Percentiles rank a stretch among this genome's conserved stretches.
phyloP scores from a whole-genome alignment of 2,113 vertebrate genomes.

The Ornithorhynchus anatinus region DNA sequence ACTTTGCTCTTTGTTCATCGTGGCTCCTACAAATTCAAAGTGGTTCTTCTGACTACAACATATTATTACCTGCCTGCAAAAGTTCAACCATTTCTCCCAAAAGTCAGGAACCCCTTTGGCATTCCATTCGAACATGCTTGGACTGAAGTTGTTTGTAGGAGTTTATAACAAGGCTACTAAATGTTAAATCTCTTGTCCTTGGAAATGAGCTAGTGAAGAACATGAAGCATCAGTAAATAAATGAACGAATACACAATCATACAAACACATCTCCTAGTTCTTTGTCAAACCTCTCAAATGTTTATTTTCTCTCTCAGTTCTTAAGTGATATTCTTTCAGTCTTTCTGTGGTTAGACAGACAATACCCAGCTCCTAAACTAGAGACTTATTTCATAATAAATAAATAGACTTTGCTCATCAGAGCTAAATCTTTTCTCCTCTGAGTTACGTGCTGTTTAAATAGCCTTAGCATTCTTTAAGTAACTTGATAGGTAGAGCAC shows the following conservation, averaged over 20 bases:
- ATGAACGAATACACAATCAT: slow-evolving; percentile 5
- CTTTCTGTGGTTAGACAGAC: not conserved
- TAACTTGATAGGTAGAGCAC: not conserved
- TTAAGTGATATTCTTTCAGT: not conserved
- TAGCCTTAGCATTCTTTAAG: not conserved
- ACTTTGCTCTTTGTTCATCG: not conserved
- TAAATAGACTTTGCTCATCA: not conserved
- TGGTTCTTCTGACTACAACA: slow-evolving; percentile 3
- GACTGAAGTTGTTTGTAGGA: slow-evolving; percentile 11
- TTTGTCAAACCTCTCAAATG: not conserved
- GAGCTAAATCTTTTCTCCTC: not conserved
- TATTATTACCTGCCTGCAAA: slow-evolving; percentile 17
- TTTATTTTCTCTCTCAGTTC: not conserved
- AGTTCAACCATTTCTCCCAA: not conserved
- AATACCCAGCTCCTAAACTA: not conserved
- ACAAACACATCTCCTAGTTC: not conserved
- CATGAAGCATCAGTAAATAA: slow-evolving; percentile 6
- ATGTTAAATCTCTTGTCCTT: slow-evolving; percentile 11
- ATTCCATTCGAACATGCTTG: slow-evolving; percentile 14
- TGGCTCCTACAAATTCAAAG: not conserved
- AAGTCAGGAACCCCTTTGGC: not conserved
- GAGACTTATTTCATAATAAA: not conserved
- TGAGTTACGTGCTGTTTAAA: not conserved
- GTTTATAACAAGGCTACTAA: slow-evolving; percentile 16
- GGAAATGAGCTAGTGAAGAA: slow-evolving; percentile 17